phyloP scores from a whole-genome alignment of 23 tunicate genomes.

The Trididemnum nubilum region DNA sequence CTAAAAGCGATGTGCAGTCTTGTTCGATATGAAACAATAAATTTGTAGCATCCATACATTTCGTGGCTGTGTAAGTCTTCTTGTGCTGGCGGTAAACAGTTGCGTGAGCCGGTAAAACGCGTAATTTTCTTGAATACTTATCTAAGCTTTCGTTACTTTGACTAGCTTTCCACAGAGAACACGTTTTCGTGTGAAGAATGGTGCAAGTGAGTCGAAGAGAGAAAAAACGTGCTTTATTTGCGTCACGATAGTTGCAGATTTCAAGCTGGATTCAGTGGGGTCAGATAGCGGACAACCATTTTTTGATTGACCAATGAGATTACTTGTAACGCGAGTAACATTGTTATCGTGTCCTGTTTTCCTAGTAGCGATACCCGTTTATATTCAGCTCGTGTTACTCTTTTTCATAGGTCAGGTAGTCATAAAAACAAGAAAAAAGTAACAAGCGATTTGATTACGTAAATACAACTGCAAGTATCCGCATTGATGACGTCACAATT shows the following conservation, averaged over 20 bases:
- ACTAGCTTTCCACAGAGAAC: background rate
- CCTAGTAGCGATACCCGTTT: constrained; percentile 13
- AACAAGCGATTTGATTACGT: background rate
- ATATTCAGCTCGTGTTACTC: background rate
- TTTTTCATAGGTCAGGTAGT: background rate
- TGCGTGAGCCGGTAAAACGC: no score
- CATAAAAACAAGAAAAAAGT: background rate
- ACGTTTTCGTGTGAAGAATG: constrained; percentile 15
- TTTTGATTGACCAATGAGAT: background rate
- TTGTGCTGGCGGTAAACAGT: no score
- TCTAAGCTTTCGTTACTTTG: background rate
- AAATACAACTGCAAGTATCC: background rate
- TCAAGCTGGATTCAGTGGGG: background rate
- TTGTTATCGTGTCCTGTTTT: constrained; percentile 18
- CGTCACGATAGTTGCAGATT: constrained; percentile 11
- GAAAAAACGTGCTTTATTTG: background rate
- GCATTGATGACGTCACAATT: background rate
- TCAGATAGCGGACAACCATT: background rate
- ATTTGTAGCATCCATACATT: no score
- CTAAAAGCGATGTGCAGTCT: no score
- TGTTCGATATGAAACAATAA: no score
- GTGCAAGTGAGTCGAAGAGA: background rate
- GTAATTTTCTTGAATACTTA: no score
- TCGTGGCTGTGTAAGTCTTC: no score
- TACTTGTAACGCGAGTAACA: background rate